Base-by-base conservation (phyloP, 2,888 invertebrate species). In the Melieria crassipennis region DNA sequence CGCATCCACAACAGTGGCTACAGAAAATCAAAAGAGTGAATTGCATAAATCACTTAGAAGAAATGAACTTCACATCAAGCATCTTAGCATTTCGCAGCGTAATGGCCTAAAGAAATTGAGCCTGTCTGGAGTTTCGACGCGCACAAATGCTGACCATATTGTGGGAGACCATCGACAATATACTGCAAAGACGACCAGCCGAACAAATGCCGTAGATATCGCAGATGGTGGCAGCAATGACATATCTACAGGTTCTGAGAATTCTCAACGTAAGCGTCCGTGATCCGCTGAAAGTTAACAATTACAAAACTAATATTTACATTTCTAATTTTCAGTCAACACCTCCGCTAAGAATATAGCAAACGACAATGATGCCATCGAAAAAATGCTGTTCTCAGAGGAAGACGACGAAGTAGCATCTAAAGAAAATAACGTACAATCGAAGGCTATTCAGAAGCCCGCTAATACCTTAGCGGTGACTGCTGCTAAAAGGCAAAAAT, bases 401-500 rank as follows among this genome's bases (percentile, higher is more conserved):
- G 46, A 56, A 7, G 46, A 62, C 7, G 42, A 9, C 9, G 60
- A 67, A 6, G 66, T 60, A 7, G 50, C 57, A 42, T 4, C 1
- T 4, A 3, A 45, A 43, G 7, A 47, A 13, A 69, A 9, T 1
- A n/a, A 16, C 13, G 6, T 7, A n/a, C 30, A n/a, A 62, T 6
- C n/a, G 7, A 30, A 7, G 4, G 11, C 4, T 6, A 57, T 13
- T 7, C 47, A 16, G 11, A 6, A 45, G 13, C 30, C 30, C 30
- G 30, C 30, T 30, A 6, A 58, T n/a, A 10, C 5, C 13, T 46
- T 10, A 42, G n/a, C 46, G 16, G 2, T n/a, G 47, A 48, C 4
- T 11, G n/a, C 42, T 10, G 47, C 30, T 13, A 71, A 63, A 47
- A 66, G 42, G 0, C 60, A 75, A 13, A 76, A 75, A 58, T 76